Conservation (phyloP, 2,797 vertebrate genomes). For the Trachops cirrhosus region DNA sequence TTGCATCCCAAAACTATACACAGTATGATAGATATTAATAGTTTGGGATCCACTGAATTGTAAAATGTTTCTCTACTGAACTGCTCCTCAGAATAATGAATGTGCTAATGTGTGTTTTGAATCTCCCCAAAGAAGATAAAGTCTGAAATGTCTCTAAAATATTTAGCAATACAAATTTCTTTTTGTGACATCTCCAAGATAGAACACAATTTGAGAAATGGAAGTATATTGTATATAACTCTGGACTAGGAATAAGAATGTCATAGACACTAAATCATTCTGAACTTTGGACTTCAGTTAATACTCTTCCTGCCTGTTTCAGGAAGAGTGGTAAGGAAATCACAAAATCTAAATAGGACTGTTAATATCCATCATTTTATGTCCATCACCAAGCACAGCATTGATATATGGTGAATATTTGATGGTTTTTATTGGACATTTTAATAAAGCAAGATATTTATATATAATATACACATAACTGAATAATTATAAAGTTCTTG, state of each 20-base stretch:
- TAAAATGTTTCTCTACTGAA: not conserved
- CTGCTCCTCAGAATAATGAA: not conserved
- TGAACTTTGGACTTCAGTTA: not conserved
- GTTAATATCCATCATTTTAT: not conserved
- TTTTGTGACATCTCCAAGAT: not conserved
- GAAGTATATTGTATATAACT: not conserved
- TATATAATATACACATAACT: not conserved
- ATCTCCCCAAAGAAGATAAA: not conserved
- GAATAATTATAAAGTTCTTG: not conserved
- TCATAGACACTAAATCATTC: not conserved
- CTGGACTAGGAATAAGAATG: not conserved
- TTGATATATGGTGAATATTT: not conserved
- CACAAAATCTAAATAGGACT: not conserved
- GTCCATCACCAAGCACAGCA: not conserved
- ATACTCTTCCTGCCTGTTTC: not conserved
- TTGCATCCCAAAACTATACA: not conserved
- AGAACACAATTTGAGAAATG: not conserved
- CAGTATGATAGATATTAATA: not conserved
- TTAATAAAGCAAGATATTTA: not conserved
- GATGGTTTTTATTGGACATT: not conserved
- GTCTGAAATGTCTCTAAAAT: not conserved
- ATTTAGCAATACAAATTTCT: not conserved
- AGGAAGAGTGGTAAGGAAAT: not conserved
- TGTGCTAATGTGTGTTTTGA: not conserved
- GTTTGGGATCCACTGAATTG: not conserved